Conservation (phyloP, 1,140 invertebrate species). For the Aphis gossypii region DNA sequence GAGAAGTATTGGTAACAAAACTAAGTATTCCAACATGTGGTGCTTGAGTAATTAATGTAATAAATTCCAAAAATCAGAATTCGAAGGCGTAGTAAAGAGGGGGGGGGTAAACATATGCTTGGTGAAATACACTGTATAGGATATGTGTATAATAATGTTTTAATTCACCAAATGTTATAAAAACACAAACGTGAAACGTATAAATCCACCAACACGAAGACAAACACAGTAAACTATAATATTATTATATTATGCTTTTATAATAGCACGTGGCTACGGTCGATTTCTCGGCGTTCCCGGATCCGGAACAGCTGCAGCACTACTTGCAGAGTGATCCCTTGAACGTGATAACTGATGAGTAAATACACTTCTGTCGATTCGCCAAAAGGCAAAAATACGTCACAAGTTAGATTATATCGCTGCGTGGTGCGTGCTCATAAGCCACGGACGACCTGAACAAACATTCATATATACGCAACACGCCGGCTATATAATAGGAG, state of each 20-base stretch:
- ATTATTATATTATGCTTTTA: background rate
- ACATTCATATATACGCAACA: background rate
- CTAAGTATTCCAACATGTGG: background rate
- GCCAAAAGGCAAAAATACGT: background rate
- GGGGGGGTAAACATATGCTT: background rate
- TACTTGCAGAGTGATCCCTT: background rate
- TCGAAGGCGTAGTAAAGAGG: background rate
- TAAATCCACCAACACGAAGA: background rate
- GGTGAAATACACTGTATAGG: background rate
- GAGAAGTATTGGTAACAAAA: background rate
- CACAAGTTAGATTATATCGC: background rate
- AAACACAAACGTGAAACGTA: background rate
- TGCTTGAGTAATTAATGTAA: too few species aligned
- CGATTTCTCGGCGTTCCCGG: too few species aligned
- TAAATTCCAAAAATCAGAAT: background rate
- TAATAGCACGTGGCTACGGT: background rate
- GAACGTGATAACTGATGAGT: background rate
- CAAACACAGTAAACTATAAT: background rate
- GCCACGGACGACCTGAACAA: background rate
- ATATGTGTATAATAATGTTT: background rate
- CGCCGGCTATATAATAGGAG: background rate
- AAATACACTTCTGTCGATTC: background rate
- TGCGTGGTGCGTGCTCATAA: background rate
- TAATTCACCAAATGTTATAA: background rate
- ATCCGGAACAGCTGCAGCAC: background rate